phyloP scores from a whole-genome alignment of 2,888 invertebrate genomes.

The Automeris io region DNA sequence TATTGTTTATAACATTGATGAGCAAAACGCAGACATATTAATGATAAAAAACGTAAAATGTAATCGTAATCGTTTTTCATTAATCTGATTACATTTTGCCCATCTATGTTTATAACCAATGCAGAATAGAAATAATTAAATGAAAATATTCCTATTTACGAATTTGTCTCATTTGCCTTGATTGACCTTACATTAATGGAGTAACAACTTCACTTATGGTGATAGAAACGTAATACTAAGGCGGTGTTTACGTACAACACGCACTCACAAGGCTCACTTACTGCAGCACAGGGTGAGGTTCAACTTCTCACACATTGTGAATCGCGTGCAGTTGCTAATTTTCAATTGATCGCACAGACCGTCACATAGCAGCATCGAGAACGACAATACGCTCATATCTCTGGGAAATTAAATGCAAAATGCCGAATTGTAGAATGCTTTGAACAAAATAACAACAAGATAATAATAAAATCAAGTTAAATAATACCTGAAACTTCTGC shows the following conservation, averaged over 20 bases:
- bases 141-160: too few relatives aligned
- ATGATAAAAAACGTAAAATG: too few relatives aligned
- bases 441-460: background rate
- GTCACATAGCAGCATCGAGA: constrained; percentile 54
- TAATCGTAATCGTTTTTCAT: too few relatives aligned
- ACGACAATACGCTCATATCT: constrained; percentile 62
- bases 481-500: constrained; percentile 61
- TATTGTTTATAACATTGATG: too few relatives aligned
- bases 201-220: too few relatives aligned
- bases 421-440: background rate
- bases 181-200: too few relatives aligned
- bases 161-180: too few relatives aligned
- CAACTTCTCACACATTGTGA: constrained; percentile 50
- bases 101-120: too few relatives aligned
- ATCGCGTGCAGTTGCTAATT: constrained; percentile 51
- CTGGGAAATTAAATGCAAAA: constrained; percentile 21
- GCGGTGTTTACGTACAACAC: constrained; percentile 22
- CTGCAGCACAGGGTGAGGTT: constrained; percentile 64
- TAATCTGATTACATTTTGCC: too few relatives aligned
- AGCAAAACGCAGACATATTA: too few relatives aligned
- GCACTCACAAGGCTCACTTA: constrained; percentile 57
- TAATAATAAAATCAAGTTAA: constrained; percentile 3
- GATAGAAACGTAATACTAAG: background rate
- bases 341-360: constrained; percentile 47
- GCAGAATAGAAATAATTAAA: too few relatives aligned